Evolutionary conservation across 2,113 vertebrate genomes (phyloP), one percentile per base, ranked within the genome.

Genomic region (Jacana jacana): DNA sequence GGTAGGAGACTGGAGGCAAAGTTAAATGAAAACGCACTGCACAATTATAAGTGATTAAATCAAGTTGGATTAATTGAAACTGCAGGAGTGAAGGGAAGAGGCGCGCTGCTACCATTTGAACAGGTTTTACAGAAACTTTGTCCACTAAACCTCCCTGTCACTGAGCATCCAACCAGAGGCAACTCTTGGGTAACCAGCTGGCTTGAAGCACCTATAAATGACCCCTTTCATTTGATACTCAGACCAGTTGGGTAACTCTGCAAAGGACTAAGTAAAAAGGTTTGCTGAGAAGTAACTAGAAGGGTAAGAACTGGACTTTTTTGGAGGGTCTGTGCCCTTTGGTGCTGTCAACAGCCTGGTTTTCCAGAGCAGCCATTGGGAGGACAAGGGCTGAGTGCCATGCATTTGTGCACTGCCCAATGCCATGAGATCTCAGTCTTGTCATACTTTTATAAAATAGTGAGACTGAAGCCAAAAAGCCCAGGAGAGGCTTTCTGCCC

Each of bases 1-100:
- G 82, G 39, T 68, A n/a, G 60, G 51, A 88, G 82, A 84, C 90
- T 76, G 55, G 52, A 96, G 95, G 64, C 55, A 88, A 86, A 86
- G 71, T 68, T 71, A 77, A 94, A 81, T 90, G 57, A 84, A 88
- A 95, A 88, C 2, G 7, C 39, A 55, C 30, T 64, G 57, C 57
- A 71, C 76, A 93, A 78, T 91, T 94, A 81, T 16, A 61, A 84
- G 78, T 87, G 42, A 81, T 96, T 94, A 92, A 81, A 81, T 94
- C 72, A 84, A 78, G 24, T 9, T 3, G 7, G 52, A 71, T 93
- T 88, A 90, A 68, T 60, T 48, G 39, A 89, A 95, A 48, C 27
- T 88, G 30, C 68, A 83, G 60, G 35, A 91, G 24, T 1, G 4
- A 81, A 89, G 49, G 69, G 48, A 81, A 86, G 79, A 69, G 80